Evolutionary conservation across 2,888 invertebrate genomes (phyloP).

Genomic region (Drosophila maculinotata): DNA sequence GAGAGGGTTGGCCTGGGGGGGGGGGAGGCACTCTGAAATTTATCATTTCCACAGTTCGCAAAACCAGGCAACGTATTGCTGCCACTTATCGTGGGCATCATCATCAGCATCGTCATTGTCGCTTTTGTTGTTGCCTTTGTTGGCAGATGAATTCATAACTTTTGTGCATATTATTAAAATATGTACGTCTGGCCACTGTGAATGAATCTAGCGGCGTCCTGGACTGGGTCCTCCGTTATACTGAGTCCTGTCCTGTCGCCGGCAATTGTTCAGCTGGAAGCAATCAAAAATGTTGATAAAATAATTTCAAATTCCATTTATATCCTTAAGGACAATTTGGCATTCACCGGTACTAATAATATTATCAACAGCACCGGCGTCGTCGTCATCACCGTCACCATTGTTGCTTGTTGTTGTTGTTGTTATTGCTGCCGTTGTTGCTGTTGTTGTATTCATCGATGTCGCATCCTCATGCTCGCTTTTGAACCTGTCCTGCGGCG

Average conservation of each 20-base stretch:
- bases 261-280: slow-evolving; percentile 79
- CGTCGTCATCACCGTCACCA: slow-evolving; percentile 9
- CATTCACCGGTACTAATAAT: slow-evolving; percentile 79
- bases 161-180: slow-evolving; percentile 76
- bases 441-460: slow-evolving; percentile 58
- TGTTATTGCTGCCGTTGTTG: slow-evolving; percentile 1
- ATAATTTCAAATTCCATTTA: slow-evolving; percentile 81
- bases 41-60: slow-evolving; percentile 58
- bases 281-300: slow-evolving; percentile 82
- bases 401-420: slow-evolving; percentile 7
- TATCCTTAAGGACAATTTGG: slow-evolving; percentile 82
- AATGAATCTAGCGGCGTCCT: slow-evolving; percentile 51
- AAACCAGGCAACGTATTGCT: slow-evolving; percentile 60
- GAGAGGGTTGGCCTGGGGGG: no score
- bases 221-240: no score
- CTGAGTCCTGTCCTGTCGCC: slow-evolving; percentile 28
- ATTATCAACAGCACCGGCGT: slow-evolving; percentile 68
- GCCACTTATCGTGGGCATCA: slow-evolving; percentile 34
- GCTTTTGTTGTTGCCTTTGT: slow-evolving; percentile 30
- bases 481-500: slow-evolving; percentile 47
- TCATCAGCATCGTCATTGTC: slow-evolving; percentile 13
- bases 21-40: slow-evolving; percentile 45
- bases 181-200: slow-evolving; percentile 49
- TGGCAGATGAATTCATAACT: slow-evolving; percentile 70
- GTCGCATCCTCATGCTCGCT: slow-evolving; percentile 29